Base-by-base conservation (phyloP, 23 tunicate species). In the Halocynthia roretzi region DNA sequence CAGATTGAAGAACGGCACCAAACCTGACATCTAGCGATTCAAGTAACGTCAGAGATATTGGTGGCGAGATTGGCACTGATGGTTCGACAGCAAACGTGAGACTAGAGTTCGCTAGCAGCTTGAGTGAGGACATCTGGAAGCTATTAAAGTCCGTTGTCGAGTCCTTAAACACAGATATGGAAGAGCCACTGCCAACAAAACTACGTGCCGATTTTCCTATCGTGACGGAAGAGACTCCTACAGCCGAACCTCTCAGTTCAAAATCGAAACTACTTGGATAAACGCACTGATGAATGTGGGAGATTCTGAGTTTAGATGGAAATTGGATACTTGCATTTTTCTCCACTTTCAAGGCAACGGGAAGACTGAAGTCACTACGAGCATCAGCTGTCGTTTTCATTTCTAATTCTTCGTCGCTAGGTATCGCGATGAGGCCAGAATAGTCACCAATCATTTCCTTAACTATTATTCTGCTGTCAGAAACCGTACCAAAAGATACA, bases 161-260 rank as follows among this genome's bases (percentile, higher is more conserved):
- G 61, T 76, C 67, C 44, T 31, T 44, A 23, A 76, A 76, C 10
- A 76, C 67, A 22, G 61, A 15, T 12, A 76, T 40, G 15, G 50
- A 18, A 22, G 80, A 67, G 14, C 68, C 61, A n/a, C 52, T 44
- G 17, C 68, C 80, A 9, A 76, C 11, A n/a, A 56, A 56, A 6
- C 68, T 8, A 8, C 67, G 60, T 7, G 80, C 80, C 10, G 51
- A 8, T 51, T 54, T 76, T 14, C 67, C 80, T 11, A 76, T 6
- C 15, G 68, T 76, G 22, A 76, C 55, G n/a, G 56, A 76, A 8
- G 62, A 19, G 15, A 76, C 68, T 14, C 80, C 80, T 31, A 56
- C 80, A 7, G 61, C 52, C 67, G 60, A 58, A 8, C 80, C 80
- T 17, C 80, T 52, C 7, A 76, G 61, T n/a, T 76, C 80, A 52